Percentiles rank a stretch among this genome's conserved stretches.
Conservation (phyloP, 1,140 invertebrate genomes). For the Drosophila takahashii region DNA sequence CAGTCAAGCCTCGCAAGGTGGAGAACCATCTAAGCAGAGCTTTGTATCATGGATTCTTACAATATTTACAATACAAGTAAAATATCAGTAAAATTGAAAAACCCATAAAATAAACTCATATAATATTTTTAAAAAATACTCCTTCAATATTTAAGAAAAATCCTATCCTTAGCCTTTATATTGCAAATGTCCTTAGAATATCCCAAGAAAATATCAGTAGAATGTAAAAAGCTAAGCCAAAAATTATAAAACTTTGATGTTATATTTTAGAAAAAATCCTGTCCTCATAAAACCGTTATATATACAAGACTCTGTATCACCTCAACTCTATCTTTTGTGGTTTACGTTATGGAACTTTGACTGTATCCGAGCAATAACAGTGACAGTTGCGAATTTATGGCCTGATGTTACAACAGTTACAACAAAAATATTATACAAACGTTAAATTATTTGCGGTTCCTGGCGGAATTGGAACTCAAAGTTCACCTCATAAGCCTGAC, state of each 20-base stretch:
- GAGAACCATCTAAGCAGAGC: background rate
- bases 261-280: too few relatives aligned
- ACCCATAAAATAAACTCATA: too few relatives aligned
- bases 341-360: background rate
- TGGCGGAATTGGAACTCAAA: constrained; percentile 1
- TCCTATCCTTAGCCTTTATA: background rate
- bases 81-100: too few relatives aligned
- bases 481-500: constrained; percentile 5
- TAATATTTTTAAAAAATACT: too few relatives aligned
- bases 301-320: too few relatives aligned
- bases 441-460: constrained; percentile 9
- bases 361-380: constrained; percentile 11
- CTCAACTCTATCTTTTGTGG: background rate
- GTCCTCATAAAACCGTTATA: too few relatives aligned
- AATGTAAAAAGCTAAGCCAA: too few relatives aligned
- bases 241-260: too few relatives aligned
- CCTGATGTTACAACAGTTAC: background rate
- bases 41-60: background rate
- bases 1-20: background rate
- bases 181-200: too few relatives aligned
- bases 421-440: background rate
- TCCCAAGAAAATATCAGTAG: too few relatives aligned
- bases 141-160: too few relatives aligned
- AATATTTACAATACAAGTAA: too few relatives aligned
- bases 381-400: constrained; percentile 3